phyloP scores from a whole-genome alignment of 2,797 vertebrate species.

The Ciconia nigra region DNA sequence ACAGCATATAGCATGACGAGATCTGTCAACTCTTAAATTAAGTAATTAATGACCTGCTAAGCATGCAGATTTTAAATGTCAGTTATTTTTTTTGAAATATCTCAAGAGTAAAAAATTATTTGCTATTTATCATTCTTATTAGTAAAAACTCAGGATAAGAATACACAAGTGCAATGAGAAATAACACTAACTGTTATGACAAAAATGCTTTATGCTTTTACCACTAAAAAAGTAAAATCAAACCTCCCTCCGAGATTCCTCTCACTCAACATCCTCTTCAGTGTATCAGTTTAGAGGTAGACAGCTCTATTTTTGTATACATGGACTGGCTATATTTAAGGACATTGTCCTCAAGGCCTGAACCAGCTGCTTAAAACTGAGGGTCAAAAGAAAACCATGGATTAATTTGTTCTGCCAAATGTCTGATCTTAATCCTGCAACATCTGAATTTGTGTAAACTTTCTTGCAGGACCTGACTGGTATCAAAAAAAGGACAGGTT shows the following conservation, averaged over 20 bases:
- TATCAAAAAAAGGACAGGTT: background rate
- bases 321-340: background rate
- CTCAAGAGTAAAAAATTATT: constrained; percentile 22
- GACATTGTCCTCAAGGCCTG: background rate
- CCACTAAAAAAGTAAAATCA: background rate
- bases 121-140: background rate
- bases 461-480: background rate
- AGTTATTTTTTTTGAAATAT: background rate
- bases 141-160: background rate
- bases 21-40: constrained; percentile 42
- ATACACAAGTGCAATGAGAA: background rate
- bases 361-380: background rate
- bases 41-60: constrained; percentile 37
- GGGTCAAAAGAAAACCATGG: background rate
- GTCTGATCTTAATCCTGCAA: background rate
- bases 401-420: background rate
- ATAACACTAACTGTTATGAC: background rate
- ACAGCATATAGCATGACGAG: background rate
- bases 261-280: background rate
- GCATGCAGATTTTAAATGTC: constrained; percentile 33
- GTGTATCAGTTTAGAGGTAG: background rate
- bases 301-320: background rate
- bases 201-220: background rate
- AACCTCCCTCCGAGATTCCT: background rate
- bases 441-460: background rate